Base-by-base conservation (phyloP, 2,797 vertebrate species). In the Sebastes glaucus region DNA sequence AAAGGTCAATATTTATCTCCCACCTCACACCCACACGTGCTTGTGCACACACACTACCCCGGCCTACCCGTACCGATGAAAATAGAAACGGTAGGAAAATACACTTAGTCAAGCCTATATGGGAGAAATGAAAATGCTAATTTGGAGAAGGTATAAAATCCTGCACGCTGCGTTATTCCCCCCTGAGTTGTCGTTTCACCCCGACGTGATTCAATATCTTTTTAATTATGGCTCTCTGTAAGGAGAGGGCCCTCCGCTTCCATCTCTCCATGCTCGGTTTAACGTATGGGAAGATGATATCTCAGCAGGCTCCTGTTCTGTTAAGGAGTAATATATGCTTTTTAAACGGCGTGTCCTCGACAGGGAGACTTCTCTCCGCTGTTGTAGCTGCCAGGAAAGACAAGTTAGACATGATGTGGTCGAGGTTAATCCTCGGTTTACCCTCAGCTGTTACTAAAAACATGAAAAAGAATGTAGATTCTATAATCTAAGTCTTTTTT, bases 1-100 rank as follows among this genome's bases (percentile, higher is more conserved):
- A 91, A 94, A 92, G 90, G 90, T 92, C 91, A 90, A 85, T 87
- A 87, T 91, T 82, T 91, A 88, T 87, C 85, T 86, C 68, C 18
- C 23, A 68, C 64, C 71, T 78, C 81, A 66, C 71, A 67, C 71
- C 30, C 68, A 72, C 71, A 67, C 10, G 74, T 42, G 32, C 63
- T 49, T 25, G 33, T 53, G 61, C 76, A 68, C 77, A 49, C 88
- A 78, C 74, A 25, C 75, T 33, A 46, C 28, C 3, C 49, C 4
- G 10, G 61, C 23, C 18, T 23, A 71, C 70, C 67, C 69, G 18
- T 67, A 66, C 80, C 84, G 71, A 90, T 78, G 61, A 74, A 75
- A 80, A 78, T 77, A 56, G 70, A 87, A 84, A 71, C 2, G 52
- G 72, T 46, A 63, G 42, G 11, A 77, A 83, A 87, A 28, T 14